Conservation (phyloP, 2,888 invertebrate species). For the Tiliacea aurago region DNA sequence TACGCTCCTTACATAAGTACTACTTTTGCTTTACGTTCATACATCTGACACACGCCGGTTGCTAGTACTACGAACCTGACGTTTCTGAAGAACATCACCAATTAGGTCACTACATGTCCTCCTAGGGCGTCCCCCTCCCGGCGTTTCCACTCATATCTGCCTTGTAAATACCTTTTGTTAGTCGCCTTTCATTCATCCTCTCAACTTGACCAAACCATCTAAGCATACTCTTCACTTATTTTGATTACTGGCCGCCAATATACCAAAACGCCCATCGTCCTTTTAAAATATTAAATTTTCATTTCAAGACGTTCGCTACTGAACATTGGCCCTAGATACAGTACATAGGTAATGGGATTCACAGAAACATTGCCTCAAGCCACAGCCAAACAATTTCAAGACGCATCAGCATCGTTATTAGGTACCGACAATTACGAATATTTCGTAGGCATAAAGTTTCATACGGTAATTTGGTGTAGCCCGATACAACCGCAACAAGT, state of each 20-base stretch:
- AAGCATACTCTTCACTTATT: not conserved
- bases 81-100: no score
- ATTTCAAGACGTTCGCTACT: not conserved
- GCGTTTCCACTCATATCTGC: no score
- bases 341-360: not conserved
- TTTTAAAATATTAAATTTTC: not conserved
- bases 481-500: slow-evolving; percentile 64
- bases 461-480: slow-evolving; percentile 54
- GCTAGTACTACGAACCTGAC: no score
- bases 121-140: no score
- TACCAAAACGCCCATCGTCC: not conserved
- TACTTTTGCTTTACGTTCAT: no score
- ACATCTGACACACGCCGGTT: no score
- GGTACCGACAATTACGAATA: slow-evolving; percentile 47
- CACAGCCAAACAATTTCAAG: slow-evolving; percentile 29
- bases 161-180: no score
- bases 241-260: not conserved
- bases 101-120: no score
- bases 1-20: no score
- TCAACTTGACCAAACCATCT: no score
- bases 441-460: slow-evolving; percentile 50
- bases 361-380: slow-evolving; percentile 33
- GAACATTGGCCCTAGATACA: not conserved
- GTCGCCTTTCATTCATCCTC: no score
- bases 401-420: slow-evolving; percentile 36